phyloP scores from a whole-genome alignment of 2,797 vertebrate genomes.

The Pseudocheirus occidentalis region DNA sequence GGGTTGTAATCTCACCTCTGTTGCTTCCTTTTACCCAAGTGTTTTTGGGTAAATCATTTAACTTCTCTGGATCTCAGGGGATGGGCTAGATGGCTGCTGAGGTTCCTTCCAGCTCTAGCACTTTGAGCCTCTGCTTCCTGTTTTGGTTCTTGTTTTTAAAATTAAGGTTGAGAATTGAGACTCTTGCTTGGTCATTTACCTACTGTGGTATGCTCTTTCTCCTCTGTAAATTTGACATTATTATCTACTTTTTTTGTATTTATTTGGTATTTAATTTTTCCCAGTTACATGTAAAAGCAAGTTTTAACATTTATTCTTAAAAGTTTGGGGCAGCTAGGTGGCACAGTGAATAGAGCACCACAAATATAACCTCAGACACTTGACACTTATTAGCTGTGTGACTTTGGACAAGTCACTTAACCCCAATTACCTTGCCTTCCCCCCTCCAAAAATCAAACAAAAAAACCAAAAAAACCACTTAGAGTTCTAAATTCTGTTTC shows the following conservation, averaged over 20 bases:
- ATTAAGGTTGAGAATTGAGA: constrained; percentile 29
- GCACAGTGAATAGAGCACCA: no score
- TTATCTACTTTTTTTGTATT: background rate
- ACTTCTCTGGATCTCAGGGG: background rate
- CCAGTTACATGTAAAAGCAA: no score
- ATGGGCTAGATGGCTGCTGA: background rate
- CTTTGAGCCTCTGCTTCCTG: background rate
- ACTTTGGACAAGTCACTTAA: no score
- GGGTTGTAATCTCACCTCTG: background rate
- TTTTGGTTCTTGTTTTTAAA: constrained; percentile 40
- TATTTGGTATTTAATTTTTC: no score
- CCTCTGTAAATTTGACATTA: background rate
- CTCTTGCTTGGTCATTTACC: constrained; percentile 2
- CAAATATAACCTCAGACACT: no score
- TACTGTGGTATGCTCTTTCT: background rate
- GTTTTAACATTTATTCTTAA: no score
- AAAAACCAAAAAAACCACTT: no score
- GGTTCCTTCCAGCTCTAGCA: background rate
- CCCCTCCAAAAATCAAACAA: no score
- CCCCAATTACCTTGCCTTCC: no score
- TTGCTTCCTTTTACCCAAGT: background rate
- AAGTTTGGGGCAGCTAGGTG: no score
- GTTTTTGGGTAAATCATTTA: background rate
- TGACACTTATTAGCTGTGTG: no score
- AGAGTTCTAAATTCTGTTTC: no score